A percentile compares a stretch with the other conserved stretches of the same genome.
Conservation (phyloP, 2,113 vertebrate genomes). For the Calyptomena viridis region DNA sequence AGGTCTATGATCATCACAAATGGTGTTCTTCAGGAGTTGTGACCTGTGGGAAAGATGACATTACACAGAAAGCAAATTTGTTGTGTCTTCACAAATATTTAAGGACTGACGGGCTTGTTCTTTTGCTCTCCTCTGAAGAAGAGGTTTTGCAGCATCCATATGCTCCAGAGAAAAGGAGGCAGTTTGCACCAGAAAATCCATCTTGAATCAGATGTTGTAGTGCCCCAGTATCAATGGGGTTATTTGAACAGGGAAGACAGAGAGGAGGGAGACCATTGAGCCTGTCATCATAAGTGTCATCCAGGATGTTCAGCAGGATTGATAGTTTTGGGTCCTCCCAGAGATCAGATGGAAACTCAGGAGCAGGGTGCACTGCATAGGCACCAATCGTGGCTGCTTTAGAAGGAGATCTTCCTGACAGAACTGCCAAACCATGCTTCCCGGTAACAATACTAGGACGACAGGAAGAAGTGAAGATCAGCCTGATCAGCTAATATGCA, state of each 20-base stretch:
- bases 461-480: background rate
- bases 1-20: background rate
- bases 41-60: background rate
- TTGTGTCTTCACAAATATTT: background rate
- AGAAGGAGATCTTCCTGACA: background rate
- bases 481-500: background rate
- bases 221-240: background rate
- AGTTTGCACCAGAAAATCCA: background rate
- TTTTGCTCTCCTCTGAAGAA: background rate
- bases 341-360: background rate
- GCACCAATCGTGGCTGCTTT: background rate
- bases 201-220: background rate
- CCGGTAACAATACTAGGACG: background rate
- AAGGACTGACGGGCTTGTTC: background rate
- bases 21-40: background rate
- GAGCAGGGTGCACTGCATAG: background rate
- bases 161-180: background rate
- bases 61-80: background rate
- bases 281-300: background rate
- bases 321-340: background rate
- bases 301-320: background rate
- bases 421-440: background rate
- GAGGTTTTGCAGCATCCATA: background rate
- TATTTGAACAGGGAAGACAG: background rate
- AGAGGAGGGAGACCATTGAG: fast-evolving